Evolutionary conservation across 2,113 vertebrate species (phyloP).

Genomic region (Cephalophus harveyi): DNA sequence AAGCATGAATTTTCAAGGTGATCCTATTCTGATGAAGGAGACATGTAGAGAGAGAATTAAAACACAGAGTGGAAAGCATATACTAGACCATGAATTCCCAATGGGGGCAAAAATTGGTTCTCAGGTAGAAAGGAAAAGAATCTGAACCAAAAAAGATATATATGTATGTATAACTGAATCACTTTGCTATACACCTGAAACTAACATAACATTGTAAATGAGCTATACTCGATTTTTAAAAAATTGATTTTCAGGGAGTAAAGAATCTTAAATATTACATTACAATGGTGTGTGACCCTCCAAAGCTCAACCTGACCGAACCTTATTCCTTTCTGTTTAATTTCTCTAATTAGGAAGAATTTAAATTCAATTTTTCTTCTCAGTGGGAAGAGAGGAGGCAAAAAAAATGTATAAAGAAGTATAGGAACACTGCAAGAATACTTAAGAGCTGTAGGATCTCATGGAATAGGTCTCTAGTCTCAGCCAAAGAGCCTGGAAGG

Average conservation of each 20-base stretch:
- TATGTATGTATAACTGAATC: neutral
- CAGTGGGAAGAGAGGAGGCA: neutral
- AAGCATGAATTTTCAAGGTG: neutral
- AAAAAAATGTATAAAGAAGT: neutral
- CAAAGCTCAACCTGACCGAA: neutral
- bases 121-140: neutral
- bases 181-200: neutral
- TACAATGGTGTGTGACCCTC: neutral
- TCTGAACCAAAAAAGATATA: neutral
- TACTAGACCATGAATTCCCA: neutral
- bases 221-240: neutral
- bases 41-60: neutral
- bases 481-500: neutral
- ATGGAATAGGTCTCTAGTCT: neutral
- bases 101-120: neutral
- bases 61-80: neutral
- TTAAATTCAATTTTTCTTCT: neutral
- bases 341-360: neutral
- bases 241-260: neutral
- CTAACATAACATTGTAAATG: neutral
- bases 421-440: neutral
- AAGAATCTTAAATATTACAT: neutral
- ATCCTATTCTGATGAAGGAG: neutral
- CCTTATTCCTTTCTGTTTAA: neutral
- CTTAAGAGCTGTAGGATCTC: neutral